Percentiles rank a stretch among this genome's conserved stretches.
Conservation (phyloP, 2,113 vertebrate species). For the Campylorhamphus procurvoides region DNA sequence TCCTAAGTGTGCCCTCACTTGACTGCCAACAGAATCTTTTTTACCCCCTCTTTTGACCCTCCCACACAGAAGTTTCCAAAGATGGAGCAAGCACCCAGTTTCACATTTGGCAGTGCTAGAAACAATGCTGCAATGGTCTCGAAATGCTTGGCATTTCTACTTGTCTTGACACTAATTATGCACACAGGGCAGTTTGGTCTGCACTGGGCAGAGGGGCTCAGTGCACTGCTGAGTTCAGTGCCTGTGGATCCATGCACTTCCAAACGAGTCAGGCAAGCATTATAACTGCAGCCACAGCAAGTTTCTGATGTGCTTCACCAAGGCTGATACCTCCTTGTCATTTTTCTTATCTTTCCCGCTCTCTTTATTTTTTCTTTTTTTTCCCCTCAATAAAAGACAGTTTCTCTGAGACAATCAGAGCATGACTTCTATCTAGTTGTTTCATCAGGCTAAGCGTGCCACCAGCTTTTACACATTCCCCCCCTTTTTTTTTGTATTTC, state of each 20-base stretch:
- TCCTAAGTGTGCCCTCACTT: not conserved
- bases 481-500: not conserved
- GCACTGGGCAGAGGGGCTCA: not conserved
- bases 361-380: not conserved
- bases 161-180: not conserved
- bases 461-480: not conserved
- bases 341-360: not conserved
- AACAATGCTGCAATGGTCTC: not conserved
- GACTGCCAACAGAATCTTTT: not conserved
- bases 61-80: not conserved
- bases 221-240: not conserved
- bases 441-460: not conserved
- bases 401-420: conserved; percentile 25
- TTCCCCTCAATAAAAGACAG: not conserved
- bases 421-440: conserved; percentile 7
- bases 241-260: not conserved
- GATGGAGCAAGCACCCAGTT: not conserved
- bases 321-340: not conserved
- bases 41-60: not conserved
- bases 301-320: not conserved
- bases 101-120: not conserved
- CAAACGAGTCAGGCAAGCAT: not conserved
- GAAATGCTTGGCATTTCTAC: not conserved
- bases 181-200: conserved; percentile 12
- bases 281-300: not conserved